phyloP scores from a whole-genome alignment of 2,888 invertebrate species.

The Sesamia inferens region DNA sequence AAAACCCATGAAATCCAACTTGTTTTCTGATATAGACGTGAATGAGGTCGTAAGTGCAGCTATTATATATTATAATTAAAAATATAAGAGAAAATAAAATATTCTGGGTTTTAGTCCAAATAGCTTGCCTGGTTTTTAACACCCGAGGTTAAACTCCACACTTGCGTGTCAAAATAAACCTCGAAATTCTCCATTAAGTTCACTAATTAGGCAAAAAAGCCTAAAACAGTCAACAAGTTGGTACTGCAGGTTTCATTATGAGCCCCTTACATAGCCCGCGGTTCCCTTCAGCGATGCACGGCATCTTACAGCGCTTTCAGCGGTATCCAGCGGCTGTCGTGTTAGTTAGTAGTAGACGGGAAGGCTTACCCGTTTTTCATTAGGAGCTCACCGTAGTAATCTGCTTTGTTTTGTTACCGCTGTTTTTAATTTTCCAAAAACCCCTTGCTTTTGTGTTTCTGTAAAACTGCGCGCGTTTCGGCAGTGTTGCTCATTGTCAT shows the following conservation, averaged over 20 bases:
- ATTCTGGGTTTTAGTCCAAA: background rate
- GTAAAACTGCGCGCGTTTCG: conserved; percentile 42
- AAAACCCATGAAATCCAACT: no score
- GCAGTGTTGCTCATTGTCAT: conserved; percentile 35
- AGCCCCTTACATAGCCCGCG: conserved; percentile 7
- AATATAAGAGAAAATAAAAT: no score
- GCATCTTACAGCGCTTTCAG: conserved; percentile 25
- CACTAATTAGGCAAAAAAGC: conserved; percentile 15
- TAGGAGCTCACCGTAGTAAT: conserved; percentile 51
- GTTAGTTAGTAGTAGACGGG: conserved; percentile 35
- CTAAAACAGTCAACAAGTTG: conserved; percentile 2
- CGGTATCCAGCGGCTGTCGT: conserved; percentile 28
- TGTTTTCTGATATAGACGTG: no score
- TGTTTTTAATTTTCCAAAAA: conserved; percentile 61
- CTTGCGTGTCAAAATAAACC: conserved; percentile 11
- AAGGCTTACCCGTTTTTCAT: conserved; percentile 51
- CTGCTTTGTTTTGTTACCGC: conserved; percentile 39
- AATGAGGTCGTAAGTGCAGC: no score
- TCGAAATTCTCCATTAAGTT: background rate
- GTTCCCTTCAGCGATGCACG: conserved; percentile 12
- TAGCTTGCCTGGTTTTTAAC: background rate
- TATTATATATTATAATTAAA: background rate
- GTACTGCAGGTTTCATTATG: background rate
- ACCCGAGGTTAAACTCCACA: background rate
- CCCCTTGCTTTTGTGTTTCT: conserved; percentile 45